These are phyloP conservation scores for Ametastegia equiseti DNA, from an alignment of 2,888 invertebrate genomes.

Conservation along the genomic window DNA sequence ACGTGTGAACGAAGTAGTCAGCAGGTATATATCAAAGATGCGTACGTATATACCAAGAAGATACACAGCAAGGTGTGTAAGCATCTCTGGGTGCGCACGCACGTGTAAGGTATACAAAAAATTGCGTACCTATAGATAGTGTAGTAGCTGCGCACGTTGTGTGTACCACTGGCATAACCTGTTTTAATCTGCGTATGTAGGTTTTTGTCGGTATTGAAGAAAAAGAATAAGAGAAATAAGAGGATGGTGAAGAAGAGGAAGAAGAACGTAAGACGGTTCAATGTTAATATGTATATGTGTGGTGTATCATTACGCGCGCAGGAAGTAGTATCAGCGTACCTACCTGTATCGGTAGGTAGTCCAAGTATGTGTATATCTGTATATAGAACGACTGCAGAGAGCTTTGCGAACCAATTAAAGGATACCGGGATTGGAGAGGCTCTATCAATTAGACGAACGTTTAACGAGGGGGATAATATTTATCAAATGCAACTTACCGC, in stretches of 20 bases:
- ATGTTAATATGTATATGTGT: background rate
- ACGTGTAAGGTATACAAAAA: too few species aligned
- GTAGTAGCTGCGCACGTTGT: background rate
- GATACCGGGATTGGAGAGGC: too few species aligned
- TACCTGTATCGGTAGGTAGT: background rate
- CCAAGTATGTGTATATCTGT: too few species aligned
- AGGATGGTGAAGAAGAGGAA: too few species aligned
- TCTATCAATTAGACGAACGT: background rate
- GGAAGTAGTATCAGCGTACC: slow-evolving; percentile 8
- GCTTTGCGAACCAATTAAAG: slow-evolving; percentile 7
- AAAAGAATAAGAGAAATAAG: too few species aligned
- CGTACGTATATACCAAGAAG: too few species aligned
- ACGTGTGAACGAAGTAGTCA: slow-evolving; percentile 34
- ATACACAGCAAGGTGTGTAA: too few species aligned
- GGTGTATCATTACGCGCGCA: slow-evolving; percentile 25
- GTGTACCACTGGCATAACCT: background rate
- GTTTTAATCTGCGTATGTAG: slow-evolving; percentile 33
- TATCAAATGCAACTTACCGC: background rate
- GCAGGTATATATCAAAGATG: background rate
- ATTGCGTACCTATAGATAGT: background rate
- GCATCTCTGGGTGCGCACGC: background rate
- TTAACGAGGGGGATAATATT: background rate
- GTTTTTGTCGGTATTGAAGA: slow-evolving; percentile 8
- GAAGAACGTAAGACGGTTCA: slow-evolving; percentile 25
- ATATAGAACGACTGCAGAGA: background rate